Percentiles rank a stretch among this genome's conserved stretches.
These are phyloP conservation scores for Parambassis ranga DNA, from an alignment of 2,797 vertebrate species.

Conservation along the genomic window DNA sequence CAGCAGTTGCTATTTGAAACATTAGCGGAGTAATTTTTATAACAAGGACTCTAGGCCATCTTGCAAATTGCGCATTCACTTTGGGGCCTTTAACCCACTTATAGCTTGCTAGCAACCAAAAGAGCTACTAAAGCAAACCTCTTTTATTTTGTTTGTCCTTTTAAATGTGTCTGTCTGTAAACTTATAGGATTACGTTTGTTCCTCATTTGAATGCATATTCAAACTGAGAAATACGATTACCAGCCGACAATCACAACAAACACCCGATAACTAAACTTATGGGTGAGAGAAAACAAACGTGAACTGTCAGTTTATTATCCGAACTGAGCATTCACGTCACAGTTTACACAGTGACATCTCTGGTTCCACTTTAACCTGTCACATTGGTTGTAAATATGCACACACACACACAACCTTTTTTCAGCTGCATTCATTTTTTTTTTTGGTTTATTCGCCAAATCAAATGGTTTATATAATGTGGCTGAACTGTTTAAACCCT, in stretches of 20 bases:
- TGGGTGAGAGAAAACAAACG: neutral
- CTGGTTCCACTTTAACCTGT: neutral
- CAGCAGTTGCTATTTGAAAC: too few relatives aligned
- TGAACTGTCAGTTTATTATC: neutral
- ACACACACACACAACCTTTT: neutral
- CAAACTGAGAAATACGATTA: neutral
- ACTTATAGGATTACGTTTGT: too few relatives aligned
- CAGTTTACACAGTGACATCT: neutral
- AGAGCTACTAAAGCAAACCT: too few relatives aligned
- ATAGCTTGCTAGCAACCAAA: too few relatives aligned
- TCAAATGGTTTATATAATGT: neutral
- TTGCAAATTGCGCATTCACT: too few relatives aligned
- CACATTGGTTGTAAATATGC: neutral
- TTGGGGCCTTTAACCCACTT: too few relatives aligned
- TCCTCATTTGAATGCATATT: too few relatives aligned
- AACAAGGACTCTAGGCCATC: too few relatives aligned
- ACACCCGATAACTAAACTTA: neutral
- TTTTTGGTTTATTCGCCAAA: neutral
- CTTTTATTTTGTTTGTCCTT: too few relatives aligned
- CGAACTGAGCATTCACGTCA: neutral
- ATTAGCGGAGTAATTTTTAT: too few relatives aligned
- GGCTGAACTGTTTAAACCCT: neutral
- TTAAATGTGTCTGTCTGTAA: too few relatives aligned
- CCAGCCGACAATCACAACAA: neutral
- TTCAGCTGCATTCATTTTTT: neutral